These are phyloP conservation scores for Momotus momota DNA, from an alignment of 2,797 vertebrate species.

Conservation along the genomic window DNA sequence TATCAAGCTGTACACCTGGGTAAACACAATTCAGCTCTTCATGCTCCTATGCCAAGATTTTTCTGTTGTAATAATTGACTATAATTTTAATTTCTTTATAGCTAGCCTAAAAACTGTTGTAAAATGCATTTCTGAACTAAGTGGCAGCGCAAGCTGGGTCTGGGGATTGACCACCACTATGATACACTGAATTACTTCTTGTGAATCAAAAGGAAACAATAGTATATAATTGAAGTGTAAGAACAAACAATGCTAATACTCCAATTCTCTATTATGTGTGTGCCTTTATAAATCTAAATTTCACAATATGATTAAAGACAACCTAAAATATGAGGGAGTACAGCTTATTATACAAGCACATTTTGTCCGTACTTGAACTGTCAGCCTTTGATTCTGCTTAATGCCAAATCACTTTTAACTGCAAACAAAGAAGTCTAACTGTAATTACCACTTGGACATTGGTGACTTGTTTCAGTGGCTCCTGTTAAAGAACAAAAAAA, in stretches of 20 bases:
- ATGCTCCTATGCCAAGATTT: not conserved
- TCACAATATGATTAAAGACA: slow-evolving; percentile 47
- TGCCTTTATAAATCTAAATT: slow-evolving; percentile 43
- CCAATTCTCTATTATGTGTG: not conserved
- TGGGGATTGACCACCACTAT: not conserved
- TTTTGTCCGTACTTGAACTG: slow-evolving; percentile 30
- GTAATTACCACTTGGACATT: slow-evolving; percentile 22
- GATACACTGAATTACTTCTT: not conserved
- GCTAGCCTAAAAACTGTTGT: not conserved
- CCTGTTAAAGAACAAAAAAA: not conserved
- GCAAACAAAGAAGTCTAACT: slow-evolving; percentile 45
- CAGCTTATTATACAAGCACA: not conserved
- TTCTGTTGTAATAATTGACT: not conserved
- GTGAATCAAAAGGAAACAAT: not conserved
- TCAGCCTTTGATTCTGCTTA: slow-evolving; percentile 48
- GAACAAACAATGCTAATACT: slow-evolving; percentile 8
- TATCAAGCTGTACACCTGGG: not conserved
- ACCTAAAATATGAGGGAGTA: not conserved
- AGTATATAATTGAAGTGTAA: slow-evolving; percentile 14
- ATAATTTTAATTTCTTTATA: not conserved
- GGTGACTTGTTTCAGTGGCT: slow-evolving; percentile 37
- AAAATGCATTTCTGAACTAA: not conserved
- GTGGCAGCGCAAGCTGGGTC: not conserved
- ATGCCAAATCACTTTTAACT: slow-evolving; percentile 54
- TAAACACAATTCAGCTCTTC: not conserved